Percentiles rank a stretch among this genome's conserved stretches.
phyloP scores from a whole-genome alignment of 1,140 invertebrate genomes.

The Asobara japonica region DNA sequence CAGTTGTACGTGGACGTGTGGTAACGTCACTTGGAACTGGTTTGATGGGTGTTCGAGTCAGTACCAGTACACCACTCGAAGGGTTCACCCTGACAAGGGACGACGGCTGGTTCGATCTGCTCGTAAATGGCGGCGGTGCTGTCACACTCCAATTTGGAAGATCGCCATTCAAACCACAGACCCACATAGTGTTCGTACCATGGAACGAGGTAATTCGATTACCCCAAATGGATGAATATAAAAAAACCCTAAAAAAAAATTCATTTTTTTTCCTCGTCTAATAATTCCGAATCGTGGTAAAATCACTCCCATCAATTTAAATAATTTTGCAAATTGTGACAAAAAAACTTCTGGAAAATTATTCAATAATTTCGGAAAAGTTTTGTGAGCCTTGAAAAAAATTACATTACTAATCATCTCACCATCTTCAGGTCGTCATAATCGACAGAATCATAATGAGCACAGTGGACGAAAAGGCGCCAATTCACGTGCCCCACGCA shows the following conservation, averaged over 20 bases:
- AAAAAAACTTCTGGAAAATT: conserved; percentile 2
- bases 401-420: not conserved
- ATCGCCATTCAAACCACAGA: conserved; percentile 89
- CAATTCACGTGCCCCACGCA: conserved; percentile 73
- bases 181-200: conserved; percentile 92
- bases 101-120: conserved; percentile 94
- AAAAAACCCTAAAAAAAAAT: not conserved
- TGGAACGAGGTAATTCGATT: conserved; percentile 89
- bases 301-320: not conserved
- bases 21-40: conserved; percentile 90
- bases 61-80: conserved; percentile 87
- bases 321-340: not conserved
- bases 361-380: not conserved
- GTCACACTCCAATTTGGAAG: conserved; percentile 94
- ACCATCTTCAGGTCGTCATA: conserved; percentile 77
- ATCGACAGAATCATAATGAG: conserved; percentile 90
- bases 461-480: conserved; percentile 79
- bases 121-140: conserved; percentile 96
- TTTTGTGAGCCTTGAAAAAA: not conserved
- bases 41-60: conserved; percentile 92
- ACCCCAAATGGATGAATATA: not conserved
- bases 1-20: conserved; percentile 93
- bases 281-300: not conserved
- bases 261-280: too few relatives aligned
- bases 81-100: conserved; percentile 94